Evolutionary conservation across 2,797 vertebrate species (phyloP).

Genomic region (Odontamblyopus rebecca): DNA sequence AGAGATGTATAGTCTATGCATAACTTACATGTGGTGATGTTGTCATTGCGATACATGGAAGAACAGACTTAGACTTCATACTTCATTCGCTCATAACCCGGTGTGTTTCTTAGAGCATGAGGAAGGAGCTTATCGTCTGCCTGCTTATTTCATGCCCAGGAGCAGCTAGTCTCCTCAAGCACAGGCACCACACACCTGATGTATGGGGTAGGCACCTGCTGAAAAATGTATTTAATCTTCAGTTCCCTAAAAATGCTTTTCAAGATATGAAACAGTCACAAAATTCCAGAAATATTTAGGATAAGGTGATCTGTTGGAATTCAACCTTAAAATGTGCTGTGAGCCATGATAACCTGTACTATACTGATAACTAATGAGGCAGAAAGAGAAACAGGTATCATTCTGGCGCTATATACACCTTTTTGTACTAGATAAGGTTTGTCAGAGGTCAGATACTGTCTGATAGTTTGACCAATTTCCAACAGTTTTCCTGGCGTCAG

Average conservation of each 20-base stretch:
- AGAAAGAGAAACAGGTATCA: constrained; percentile 66
- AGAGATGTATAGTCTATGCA: not conserved
- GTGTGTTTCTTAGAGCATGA: constrained; percentile 55
- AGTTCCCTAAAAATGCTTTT: constrained; percentile 41
- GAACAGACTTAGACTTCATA: constrained; percentile 35
- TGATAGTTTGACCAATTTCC: constrained; percentile 71
- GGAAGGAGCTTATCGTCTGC: constrained; percentile 68
- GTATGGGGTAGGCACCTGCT: constrained; percentile 16
- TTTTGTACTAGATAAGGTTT: constrained; percentile 66
- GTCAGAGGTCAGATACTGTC: constrained; percentile 69
- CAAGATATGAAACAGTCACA: constrained; percentile 32
- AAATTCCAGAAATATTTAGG: constrained; percentile 40
- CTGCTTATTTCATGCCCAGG: constrained; percentile 64
- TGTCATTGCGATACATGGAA: constrained; percentile 51
- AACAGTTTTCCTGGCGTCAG: constrained; percentile 60
- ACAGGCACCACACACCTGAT: constrained; percentile 41
- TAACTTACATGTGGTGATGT: constrained; percentile 19
- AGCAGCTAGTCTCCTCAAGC: constrained; percentile 47
- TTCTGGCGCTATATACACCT: constrained; percentile 54
- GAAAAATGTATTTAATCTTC: constrained; percentile 41
- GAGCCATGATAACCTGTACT: constrained; percentile 69
- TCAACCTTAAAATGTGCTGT: constrained; percentile 53
- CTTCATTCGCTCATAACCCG: constrained; percentile 61
- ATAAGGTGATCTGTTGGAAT: constrained; percentile 46
- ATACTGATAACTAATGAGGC: constrained; percentile 70